Base-by-base conservation (phyloP, 2,888 invertebrate species). In the Drosophila mercatorum region DNA sequence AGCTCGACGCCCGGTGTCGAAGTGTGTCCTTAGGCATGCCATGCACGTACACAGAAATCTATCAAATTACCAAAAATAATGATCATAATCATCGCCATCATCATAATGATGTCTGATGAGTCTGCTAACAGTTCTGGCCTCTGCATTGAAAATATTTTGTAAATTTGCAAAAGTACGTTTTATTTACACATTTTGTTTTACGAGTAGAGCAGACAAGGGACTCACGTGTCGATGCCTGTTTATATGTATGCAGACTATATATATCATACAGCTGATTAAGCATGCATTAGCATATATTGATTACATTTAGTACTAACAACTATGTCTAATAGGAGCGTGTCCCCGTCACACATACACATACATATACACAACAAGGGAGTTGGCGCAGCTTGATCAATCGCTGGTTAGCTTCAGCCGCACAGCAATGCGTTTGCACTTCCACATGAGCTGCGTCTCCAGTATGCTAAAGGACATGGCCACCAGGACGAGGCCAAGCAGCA, bases 391-490 rank as follows among this genome's bases (percentile, higher is more conserved):
- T 86, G 61, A 93, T 92, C 93, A 93, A 91, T 95, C 95, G 71
- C 75, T 94, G 69, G 95, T 93, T 57, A 96, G 93, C 70, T 96
- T 96, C 86, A 96, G 93, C 91, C 94, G 95, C 77, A 95, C 94
- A 14, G 96, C 96, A 89, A 96, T 93, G 78, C 95, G 95, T 83
- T 95, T 95, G 93, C 96, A 96, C 90, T 95, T 95, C 83, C 95
- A 94, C 71, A 96, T 94, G 4, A 97, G 95, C 91, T 97, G 96
- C 81, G 97, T 97, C 91, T 97, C 97, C 66, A 97, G 94, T 68
- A 97, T 94, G 92, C 96, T 96, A 89, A 97, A 97, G 63, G 96
- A 96, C 96, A 96, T 97, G 11, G 97, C 97, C 86, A 97, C 96
- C 67, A 97, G 93, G 68, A 97, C 95, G 14, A 97, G 94, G 36